Evolutionary conservation across 2,888 invertebrate species (phyloP).

Genomic region (Apocheima hispidaria): DNA sequence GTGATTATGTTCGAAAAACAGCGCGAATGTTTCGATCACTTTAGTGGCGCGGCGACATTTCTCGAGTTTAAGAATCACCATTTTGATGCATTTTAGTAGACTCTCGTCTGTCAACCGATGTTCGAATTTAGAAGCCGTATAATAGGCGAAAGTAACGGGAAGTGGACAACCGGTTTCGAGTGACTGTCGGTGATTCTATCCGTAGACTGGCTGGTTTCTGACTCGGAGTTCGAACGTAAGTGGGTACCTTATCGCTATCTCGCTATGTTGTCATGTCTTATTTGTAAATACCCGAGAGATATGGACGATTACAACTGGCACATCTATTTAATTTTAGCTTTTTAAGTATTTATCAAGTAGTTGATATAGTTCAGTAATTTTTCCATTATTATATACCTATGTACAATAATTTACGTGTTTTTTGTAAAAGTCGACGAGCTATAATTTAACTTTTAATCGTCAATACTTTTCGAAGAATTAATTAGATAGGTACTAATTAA

Average conservation of each 20-base stretch:
- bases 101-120: no score
- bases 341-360: conserved; percentile 10
- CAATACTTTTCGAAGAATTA: no score
- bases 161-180: conserved; percentile 26
- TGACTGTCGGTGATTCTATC: conserved; percentile 50
- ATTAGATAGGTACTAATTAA: no score
- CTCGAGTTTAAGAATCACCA: conserved; percentile 73
- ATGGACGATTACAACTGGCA: conserved; percentile 38
- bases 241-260: conserved; percentile 44
- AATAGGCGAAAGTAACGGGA: background rate
- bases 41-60: conserved; percentile 71
- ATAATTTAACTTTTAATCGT: background rate
- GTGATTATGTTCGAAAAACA: conserved; percentile 79
- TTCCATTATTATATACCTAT: background rate
- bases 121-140: conserved; percentile 49
- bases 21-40: conserved; percentile 71
- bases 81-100: conserved; percentile 79
- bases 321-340: conserved; percentile 14
- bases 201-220: conserved; percentile 48
- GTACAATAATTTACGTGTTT: background rate
- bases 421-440: background rate
- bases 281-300: conserved; percentile 48
- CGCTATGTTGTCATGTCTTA: conserved; percentile 40
- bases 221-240: conserved; percentile 38
- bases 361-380: background rate